Evolutionary conservation across 1,140 invertebrate genomes (phyloP).

Genomic region (Homarus americanus): DNA sequence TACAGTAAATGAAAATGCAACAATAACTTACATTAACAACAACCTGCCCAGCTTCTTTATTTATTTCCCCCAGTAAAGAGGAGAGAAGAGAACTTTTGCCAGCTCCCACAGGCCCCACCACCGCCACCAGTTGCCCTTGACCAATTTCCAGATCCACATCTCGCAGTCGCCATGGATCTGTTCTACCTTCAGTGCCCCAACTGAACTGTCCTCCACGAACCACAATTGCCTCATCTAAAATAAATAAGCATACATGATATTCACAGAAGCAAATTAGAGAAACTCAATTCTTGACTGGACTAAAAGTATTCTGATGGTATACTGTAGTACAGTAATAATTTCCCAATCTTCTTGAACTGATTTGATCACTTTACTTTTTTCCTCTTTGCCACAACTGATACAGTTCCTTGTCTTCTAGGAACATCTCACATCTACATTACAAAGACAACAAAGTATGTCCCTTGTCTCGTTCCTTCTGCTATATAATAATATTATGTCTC

Average conservation of each 20-base stretch:
- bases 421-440: too few relatives aligned
- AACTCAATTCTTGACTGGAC: too few relatives aligned
- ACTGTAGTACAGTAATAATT: too few relatives aligned
- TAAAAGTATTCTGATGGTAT: too few relatives aligned
- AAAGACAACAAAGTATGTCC: too few relatives aligned
- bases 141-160: slow-evolving; percentile 77
- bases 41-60: slow-evolving; percentile 77
- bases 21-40: slow-evolving; percentile 75
- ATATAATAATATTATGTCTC: too few relatives aligned
- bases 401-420: too few relatives aligned
- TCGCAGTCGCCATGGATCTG: slow-evolving; percentile 77
- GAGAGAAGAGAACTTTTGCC: slow-evolving; percentile 82
- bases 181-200: slow-evolving; percentile 77
- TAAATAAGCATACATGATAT: background rate
- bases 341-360: too few relatives aligned
- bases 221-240: slow-evolving; percentile 75
- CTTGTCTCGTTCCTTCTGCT: too few relatives aligned
- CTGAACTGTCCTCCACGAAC: slow-evolving; percentile 79
- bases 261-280: too few relatives aligned
- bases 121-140: slow-evolving; percentile 78
- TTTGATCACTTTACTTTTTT: too few relatives aligned
- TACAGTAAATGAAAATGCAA: background rate
- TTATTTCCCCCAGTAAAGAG: slow-evolving; percentile 82
- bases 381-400: too few relatives aligned
- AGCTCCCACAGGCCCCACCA: slow-evolving; percentile 82